These are phyloP conservation scores for Apis dorsata DNA, from an alignment of 1,140 invertebrate genomes.

Conservation along the genomic window DNA sequence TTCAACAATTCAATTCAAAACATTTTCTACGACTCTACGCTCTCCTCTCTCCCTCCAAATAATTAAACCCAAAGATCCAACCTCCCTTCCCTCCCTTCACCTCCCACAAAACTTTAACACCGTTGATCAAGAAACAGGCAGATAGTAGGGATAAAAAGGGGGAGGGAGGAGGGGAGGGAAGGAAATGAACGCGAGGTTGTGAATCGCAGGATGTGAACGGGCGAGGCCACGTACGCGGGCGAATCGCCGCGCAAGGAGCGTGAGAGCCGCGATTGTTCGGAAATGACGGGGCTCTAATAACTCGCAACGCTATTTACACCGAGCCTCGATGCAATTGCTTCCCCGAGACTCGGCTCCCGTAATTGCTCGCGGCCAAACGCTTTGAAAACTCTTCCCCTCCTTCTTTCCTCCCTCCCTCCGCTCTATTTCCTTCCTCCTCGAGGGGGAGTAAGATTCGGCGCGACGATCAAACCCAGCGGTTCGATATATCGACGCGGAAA, in stretches of 20 bases:
- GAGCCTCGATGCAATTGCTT: slow-evolving; percentile 31
- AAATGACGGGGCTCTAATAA: slow-evolving; percentile 60
- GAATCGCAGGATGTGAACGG: slow-evolving; percentile 68
- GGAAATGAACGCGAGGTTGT: slow-evolving; percentile 46
- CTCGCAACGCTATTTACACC: slow-evolving; percentile 38
- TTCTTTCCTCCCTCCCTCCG: background rate
- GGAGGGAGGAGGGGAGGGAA: slow-evolving; percentile 30
- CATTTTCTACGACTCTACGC: too few species aligned
- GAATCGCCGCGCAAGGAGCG: slow-evolving; percentile 64
- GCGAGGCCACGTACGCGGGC: slow-evolving; percentile 51
- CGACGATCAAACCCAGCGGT: background rate
- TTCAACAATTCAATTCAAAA: too few species aligned
- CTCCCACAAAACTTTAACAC: too few species aligned
- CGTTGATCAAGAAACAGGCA: background rate
- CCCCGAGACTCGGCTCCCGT: background rate
- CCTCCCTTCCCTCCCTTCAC: too few species aligned
- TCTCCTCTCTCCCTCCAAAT: too few species aligned
- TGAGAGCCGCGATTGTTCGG: slow-evolving; percentile 64
- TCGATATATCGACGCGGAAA: slow-evolving; percentile 7
- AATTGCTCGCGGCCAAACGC: slow-evolving; percentile 30
- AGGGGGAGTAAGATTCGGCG: background rate
- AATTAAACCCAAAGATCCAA: too few species aligned
- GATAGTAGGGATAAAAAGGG: too few species aligned
- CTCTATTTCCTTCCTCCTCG: background rate
- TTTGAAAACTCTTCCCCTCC: too few species aligned